Conservation (phyloP, 1,140 invertebrate species). For the Ridgeia piscesae region DNA sequence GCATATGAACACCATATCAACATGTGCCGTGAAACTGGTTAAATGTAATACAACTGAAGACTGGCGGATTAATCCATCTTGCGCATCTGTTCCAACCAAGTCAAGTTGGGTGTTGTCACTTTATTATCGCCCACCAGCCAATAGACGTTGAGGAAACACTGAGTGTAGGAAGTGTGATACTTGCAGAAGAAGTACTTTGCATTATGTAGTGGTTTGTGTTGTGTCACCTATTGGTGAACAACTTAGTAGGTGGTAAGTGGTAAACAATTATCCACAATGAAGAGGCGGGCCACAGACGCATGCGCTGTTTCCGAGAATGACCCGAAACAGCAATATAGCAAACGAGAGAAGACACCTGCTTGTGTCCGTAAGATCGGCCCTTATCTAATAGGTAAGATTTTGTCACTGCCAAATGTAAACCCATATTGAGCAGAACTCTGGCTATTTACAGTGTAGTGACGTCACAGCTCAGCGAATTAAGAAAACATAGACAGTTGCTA, state of each 20-base stretch:
- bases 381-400: conserved; percentile 10
- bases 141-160: not conserved
- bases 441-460: too few species aligned
- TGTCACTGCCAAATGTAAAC: too few species aligned
- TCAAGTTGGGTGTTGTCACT: not conserved
- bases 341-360: not conserved
- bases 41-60: not conserved
- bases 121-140: not conserved
- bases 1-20: not conserved
- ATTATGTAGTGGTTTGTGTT: not conserved
- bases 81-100: not conserved
- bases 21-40: not conserved
- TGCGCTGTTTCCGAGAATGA: not conserved
- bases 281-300: not conserved
- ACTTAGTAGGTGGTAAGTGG: not conserved
- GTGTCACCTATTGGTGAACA: not conserved
- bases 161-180: not conserved
- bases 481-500: too few species aligned
- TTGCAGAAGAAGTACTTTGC: too few species aligned
- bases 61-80: not conserved
- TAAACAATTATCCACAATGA: not conserved
- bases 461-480: too few species aligned
- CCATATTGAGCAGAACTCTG: too few species aligned
- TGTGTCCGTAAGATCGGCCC: not conserved
- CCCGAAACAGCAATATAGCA: not conserved